Base-by-base conservation (phyloP, 2,797 vertebrate species). In the Melopsittacus undulatus region DNA sequence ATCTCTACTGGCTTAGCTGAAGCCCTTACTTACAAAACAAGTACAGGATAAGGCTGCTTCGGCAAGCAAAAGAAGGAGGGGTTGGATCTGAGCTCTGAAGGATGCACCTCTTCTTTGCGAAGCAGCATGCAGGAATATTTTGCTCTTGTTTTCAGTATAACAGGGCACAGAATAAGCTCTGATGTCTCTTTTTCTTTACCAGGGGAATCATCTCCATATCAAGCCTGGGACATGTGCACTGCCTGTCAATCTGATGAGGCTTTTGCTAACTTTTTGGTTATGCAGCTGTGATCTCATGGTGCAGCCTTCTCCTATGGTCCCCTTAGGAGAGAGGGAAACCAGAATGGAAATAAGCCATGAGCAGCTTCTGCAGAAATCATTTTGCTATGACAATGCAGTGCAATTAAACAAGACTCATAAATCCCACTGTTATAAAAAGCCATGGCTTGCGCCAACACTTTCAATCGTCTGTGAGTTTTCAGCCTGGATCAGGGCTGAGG, bases 331-430 rank as follows among this genome's bases (percentile, higher is more conserved):
- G 49, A 72, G 54, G 14, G 30, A 93, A 83, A 46, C 17, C n/a
- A 51, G 59, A 20, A 61, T 7, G 30, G 54, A 69, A 90, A 62
- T 13, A 26, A 87, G 32, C 40, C 85, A 43, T 0, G 22, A 83
- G 73, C 89, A 94, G 66, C 85, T 77, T 69, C 51, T 89, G 87
- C 62, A 92, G 82, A 66, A 85, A 77, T 32, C 30, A 38, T 34
- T 77, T 67, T 85, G 49, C 76, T 75, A n/a, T 42, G 46, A 16
- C 43, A 73, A 68, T 7, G 23, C 32, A 46, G 45, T 49, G 21
- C 43, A 90, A 80, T 85, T 81, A 83, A 91, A 57, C 16, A 72
- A 18, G 56, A 68, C 34, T 57, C 18, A 21, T 54, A 88, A 79
- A 70, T 30, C 63, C 59, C 63, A 48, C 54, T 13, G 15, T 42